Evolutionary conservation across 2,797 vertebrate genomes (phyloP).

Genomic region (Atherinosoma microstoma): DNA sequence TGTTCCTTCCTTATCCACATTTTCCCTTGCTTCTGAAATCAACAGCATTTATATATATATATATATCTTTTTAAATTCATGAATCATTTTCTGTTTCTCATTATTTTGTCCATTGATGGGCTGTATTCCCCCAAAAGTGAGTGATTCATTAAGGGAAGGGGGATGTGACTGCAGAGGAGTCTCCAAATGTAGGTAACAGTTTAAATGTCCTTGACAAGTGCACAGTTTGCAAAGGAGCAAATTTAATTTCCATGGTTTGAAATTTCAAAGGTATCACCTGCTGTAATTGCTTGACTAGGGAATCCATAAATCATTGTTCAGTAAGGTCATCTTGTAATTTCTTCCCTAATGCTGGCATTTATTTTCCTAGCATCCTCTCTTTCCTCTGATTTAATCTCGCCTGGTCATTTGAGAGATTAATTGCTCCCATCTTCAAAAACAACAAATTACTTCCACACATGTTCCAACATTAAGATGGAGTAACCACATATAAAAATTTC

Average conservation of each 20-base stretch:
- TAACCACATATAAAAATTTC: conserved; percentile 52
- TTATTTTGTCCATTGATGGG: conserved; percentile 45
- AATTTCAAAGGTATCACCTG: conserved; percentile 91
- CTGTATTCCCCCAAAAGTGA: conserved; percentile 48
- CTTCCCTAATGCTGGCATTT: conserved; percentile 87
- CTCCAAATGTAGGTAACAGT: conserved; percentile 61
- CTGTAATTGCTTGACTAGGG: conserved; percentile 91
- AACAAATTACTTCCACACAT: conserved; percentile 84
- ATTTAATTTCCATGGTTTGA: conserved; percentile 85
- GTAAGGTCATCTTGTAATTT: conserved; percentile 92
- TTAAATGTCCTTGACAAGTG: conserved; percentile 81
- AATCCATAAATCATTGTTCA: conserved; percentile 97
- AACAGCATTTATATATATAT: not conserved
- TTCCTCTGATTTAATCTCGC: conserved; percentile 80
- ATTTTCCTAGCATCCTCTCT: conserved; percentile 79
- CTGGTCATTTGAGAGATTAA: conserved; percentile 84
- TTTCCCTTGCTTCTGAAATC: not conserved
- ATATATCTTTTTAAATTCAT: conserved; percentile 26
- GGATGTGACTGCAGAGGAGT: conserved; percentile 58
- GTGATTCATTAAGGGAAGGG: conserved; percentile 54
- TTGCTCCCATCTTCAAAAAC: conserved; percentile 84
- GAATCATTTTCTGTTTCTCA: conserved; percentile 18
- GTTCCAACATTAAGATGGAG: conserved; percentile 67
- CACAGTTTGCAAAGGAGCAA: conserved; percentile 77
- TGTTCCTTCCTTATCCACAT: conserved; percentile 3